Evolutionary conservation across 2,888 invertebrate genomes (phyloP), one percentile per base, ranked within the genome.

Genomic region (Synanthedon formicaeformis): DNA sequence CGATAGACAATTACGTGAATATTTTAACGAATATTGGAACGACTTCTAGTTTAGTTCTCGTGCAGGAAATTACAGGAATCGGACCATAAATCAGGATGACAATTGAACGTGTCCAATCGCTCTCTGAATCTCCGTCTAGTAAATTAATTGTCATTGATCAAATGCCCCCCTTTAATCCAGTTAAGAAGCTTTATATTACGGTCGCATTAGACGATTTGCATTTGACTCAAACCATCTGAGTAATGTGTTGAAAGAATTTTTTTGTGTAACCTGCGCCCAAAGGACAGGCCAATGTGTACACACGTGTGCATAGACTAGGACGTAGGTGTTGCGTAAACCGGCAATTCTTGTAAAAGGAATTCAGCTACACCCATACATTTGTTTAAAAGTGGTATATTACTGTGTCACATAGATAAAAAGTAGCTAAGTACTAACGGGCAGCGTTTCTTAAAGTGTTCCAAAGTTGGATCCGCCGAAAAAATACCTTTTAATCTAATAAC

Each of bases 31-130:
- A 69, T 75, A 79, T 70, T 67, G 63, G 64, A 72, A 71, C 65
- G 64, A 65, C 61, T 50, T 48, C 51, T 51, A 40, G n/a, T 50
- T 40, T 40, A 60, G 58, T 69, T 13, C 45, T 8, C 45, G 14
- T 64, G 61, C 65, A 64, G 65, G 69, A 69, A 63, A 62, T 63
- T 59, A 63, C 55, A 61, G 60, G 66, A 49, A 48, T 18, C 27
- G 62, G 64, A 63, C 61, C 60, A 79, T 83, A 82, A 80, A 83
- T 84, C 78, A 80, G 66, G 67, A 63, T 77, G 78, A 79, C 67
- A 68, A 65, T 65, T 64, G 59, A 61, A 63, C 66, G 67, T 64
- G 63, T 59, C 62, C 60, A 65, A 71, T 73, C 63, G 66, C 64
- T 69, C 64, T 69, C 64, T 58, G 54, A 65, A 62, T 65, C 59